Conservation (phyloP, 2,113 vertebrate species). For the Merops nubicus region DNA sequence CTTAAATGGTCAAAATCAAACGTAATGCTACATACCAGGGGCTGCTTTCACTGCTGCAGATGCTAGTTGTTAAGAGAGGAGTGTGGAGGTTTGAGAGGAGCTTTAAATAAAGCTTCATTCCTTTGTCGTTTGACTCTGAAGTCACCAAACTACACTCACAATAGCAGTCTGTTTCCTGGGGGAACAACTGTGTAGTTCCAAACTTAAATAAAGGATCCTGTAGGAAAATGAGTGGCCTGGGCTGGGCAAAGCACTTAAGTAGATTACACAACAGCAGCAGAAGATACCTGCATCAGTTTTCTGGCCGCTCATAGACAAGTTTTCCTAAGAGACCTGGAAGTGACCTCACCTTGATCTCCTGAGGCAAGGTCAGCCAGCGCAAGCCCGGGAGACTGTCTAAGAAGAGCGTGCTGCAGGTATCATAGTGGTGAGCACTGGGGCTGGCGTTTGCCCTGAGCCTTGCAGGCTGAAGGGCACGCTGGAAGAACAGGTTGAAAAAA, state of each 20-base stretch:
- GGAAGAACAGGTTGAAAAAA: conserved; percentile 96
- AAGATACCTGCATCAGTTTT: neutral
- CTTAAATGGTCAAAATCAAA: neutral
- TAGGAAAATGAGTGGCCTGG: neutral
- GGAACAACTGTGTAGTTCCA: neutral
- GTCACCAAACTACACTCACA: neutral
- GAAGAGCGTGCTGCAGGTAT: conserved; percentile 77
- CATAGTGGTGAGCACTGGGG: conserved; percentile 27
- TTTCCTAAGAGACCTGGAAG: neutral
- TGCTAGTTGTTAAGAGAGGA: neutral
- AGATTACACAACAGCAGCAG: neutral
- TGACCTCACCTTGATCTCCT: conserved; percentile 85
- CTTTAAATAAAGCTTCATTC: neutral
- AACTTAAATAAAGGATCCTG: neutral
- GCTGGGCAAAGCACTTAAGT: neutral
- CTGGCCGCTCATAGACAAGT: neutral
- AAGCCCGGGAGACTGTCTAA: conserved; percentile 87
- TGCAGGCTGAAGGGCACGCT: conserved; percentile 85
- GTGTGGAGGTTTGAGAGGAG: neutral
- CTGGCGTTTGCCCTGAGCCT: conserved; percentile 49
- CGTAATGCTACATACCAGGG: neutral
- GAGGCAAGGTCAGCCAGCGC: conserved; percentile 87
- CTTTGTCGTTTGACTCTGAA: neutral
- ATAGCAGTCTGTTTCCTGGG: neutral
- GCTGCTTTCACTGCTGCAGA: neutral